Base-by-base conservation (phyloP, 2,797 vertebrate species). In the Sebastes matsubarae region DNA sequence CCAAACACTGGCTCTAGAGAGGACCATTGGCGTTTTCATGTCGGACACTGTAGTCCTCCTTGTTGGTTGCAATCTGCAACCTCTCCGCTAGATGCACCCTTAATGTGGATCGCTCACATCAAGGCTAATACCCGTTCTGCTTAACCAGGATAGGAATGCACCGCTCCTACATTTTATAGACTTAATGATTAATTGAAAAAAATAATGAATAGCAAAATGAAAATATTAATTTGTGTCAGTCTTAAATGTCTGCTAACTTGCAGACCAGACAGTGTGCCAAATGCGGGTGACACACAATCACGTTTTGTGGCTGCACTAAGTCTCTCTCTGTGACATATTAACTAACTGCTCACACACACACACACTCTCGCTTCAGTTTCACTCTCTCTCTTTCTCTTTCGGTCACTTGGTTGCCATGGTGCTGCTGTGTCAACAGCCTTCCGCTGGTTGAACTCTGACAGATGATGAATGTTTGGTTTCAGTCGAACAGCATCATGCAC, bases 391-490 rank as follows among this genome's bases (percentile, higher is more conserved):
- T 55, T 25, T 71, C n/a, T 74, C 57, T 87, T 66, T 71, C 10
- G 34, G 18, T 25, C 5, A 1, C 75, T 61, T 24, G 8, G 83
- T 88, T 81, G 78, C 90, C 77, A 76, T 78, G 55, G 77, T 8
- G 59, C 25, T 9, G 50, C 25, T 29, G 75, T 42, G 59, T 70
- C 83, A 85, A 29, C 58, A 68, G 60, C 30, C 27, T 63, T 61
- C 7, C 5, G 30, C 30, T 68, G 2, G 14, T 65, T 79, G 57
- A 58, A n/a, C 69, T 75, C 63, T 32, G 68, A 36, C 65, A 57
- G 60, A 42, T 68, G 84, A 83, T 77, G 11, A 8, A 70, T 46
- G 74, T 76, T 68, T 77, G 80, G 66, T 82, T 82, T 76, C 61
- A 59, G 55, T 78, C 65, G 24, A 60, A 25, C 64, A 63, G 64